Conservation (phyloP, 2,888 invertebrate genomes). For the Melieria omissa region DNA sequence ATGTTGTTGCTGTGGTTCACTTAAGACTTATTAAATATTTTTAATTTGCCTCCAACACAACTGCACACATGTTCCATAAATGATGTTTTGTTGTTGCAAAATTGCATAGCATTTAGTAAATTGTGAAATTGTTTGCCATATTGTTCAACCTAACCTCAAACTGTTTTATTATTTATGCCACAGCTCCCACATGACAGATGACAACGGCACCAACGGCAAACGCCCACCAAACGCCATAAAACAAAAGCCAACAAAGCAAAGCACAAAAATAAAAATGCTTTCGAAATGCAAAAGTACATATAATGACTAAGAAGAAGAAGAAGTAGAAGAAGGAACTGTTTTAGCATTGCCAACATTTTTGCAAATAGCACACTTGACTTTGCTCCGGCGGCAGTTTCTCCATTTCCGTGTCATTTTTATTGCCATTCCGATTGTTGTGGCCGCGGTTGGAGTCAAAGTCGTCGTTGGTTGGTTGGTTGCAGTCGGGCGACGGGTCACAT, state of each 20-base stretch:
- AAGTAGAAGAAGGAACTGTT: background rate
- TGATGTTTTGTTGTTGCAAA: too few species aligned
- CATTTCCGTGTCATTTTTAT: conserved; percentile 24
- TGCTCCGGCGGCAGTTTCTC: background rate
- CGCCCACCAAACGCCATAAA: too few species aligned
- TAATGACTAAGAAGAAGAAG: background rate
- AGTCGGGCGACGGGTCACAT: conserved; percentile 1
- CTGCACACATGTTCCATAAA: too few species aligned
- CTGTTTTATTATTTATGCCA: conserved; percentile 22
- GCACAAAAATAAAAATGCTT: background rate
- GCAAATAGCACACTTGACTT: background rate
- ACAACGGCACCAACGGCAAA: background rate
- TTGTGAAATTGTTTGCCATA: too few species aligned
- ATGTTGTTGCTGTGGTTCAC: background rate
- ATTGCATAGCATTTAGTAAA: too few species aligned
- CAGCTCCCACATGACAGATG: conserved; percentile 1
- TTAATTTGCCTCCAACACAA: too few species aligned
- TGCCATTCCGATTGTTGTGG: conserved; percentile 18
- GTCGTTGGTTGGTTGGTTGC: background rate
- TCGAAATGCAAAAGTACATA: background rate
- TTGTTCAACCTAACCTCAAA: conserved; percentile 6
- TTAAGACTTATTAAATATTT: too few species aligned
- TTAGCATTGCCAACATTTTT: too few species aligned
- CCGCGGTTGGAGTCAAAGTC: conserved; percentile 6
- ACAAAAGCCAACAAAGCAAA: background rate